These are phyloP conservation scores for Daubentonia madagascariensis DNA, from an alignment of 2,113 vertebrate species.

Conservation along the genomic window DNA sequence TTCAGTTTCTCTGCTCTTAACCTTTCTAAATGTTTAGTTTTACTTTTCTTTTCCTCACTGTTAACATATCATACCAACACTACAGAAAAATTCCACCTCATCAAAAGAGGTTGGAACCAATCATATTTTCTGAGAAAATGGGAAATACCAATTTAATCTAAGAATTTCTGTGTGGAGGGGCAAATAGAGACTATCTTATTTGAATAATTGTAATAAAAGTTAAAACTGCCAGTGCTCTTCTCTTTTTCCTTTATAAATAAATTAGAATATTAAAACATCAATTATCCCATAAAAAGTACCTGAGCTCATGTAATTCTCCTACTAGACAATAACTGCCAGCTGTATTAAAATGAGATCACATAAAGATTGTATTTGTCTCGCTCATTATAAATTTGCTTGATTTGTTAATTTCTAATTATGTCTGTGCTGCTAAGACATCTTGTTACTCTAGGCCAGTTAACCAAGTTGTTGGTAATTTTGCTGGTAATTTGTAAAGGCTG, in stretches of 20 bases:
- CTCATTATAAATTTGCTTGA: neutral
- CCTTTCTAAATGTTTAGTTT: neutral
- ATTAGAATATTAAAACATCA: constrained; percentile 15
- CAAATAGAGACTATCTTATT: neutral
- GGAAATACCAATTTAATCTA: neutral
- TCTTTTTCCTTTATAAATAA: constrained; percentile 8
- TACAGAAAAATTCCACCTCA: neutral
- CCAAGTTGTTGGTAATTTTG: neutral
- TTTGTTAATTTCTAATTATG: constrained; percentile 3
- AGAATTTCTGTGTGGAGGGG: neutral
- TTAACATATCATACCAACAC: neutral
- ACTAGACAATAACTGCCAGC: neutral
- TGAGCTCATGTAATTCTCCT: neutral
- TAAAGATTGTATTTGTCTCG: neutral
- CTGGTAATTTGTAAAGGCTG: neutral
- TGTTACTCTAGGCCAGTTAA: neutral
- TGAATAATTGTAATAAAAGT: neutral
- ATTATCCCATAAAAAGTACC: constrained; percentile 1
- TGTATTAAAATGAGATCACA: neutral
- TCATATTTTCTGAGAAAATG: constrained; percentile 2
- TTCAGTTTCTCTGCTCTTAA: neutral
- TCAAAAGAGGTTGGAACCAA: neutral
- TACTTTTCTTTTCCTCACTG: neutral
- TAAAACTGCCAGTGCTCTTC: neutral
- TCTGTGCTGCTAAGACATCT: neutral